Conservation (phyloP, 2,888 invertebrate genomes). For the Monopis laevigella region DNA sequence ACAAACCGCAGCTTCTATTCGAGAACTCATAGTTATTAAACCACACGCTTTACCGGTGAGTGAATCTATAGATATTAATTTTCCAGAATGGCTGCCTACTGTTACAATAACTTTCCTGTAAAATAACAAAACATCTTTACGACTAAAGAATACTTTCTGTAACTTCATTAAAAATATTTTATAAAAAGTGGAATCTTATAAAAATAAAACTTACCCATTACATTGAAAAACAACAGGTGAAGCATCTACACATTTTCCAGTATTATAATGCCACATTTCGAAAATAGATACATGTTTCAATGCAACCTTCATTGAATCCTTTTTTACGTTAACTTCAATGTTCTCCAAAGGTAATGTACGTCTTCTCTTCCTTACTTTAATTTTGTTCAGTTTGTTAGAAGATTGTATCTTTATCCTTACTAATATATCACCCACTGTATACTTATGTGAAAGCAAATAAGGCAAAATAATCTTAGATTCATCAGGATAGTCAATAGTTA, state of each 20-base stretch:
- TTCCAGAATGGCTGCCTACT: slow-evolving; percentile 74
- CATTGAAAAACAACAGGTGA: slow-evolving; percentile 67
- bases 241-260: slow-evolving; percentile 86
- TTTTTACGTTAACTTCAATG: background rate
- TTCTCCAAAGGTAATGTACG: background rate
- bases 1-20: slow-evolving; percentile 76
- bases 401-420: too few relatives aligned
- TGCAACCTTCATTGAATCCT: too few relatives aligned
- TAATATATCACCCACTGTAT: slow-evolving; percentile 45
- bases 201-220: slow-evolving; percentile 11
- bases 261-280: slow-evolving; percentile 69
- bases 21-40: slow-evolving; percentile 64
- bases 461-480: slow-evolving; percentile 63
- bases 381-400: slow-evolving; percentile 9
- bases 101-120: slow-evolving; percentile 47
- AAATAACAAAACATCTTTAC: background rate
- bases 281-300: too few relatives aligned
- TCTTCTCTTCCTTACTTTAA: slow-evolving; percentile 1
- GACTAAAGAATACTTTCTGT: background rate
- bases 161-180: background rate
- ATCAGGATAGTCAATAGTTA: slow-evolving; percentile 48
- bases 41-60: slow-evolving; percentile 59
- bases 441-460: slow-evolving; percentile 56
- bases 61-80: slow-evolving; percentile 69
- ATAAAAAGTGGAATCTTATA: too few relatives aligned